Evolutionary conservation across 2,113 vertebrate species (phyloP), one percentile per base, ranked within the genome.

Genomic region (Trematocara stigmaticum): DNA sequence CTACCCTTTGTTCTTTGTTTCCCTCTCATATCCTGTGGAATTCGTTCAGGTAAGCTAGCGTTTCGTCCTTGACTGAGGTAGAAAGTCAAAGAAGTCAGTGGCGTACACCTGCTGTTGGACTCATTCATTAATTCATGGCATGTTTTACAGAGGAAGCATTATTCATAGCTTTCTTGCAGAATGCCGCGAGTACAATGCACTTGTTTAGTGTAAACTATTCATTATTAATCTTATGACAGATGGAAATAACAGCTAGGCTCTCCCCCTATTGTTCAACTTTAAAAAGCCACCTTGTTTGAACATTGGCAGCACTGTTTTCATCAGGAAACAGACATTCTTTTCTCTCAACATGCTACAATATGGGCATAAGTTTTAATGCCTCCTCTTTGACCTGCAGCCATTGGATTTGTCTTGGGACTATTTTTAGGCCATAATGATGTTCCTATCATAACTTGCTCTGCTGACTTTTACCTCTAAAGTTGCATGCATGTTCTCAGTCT

Each of bases 331-430:
- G 12, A 38, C 76, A 45, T 85, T 88, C 90, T 91, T 85, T 66
- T 87, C 87, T 88, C 59, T 94, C 93, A 93, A 49, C 90, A 53
- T 89, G 92, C 20, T 84, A 74, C 81, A 91, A 93, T 94, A 59
- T 9, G 69, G 55, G 52, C 47, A 83, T 90, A 81, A 71, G 84
- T 78, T 49, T 15, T 38, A 29, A 26, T 76, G 71, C 42, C 59
- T 84, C 80, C 23, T 56, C 83, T 10, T 5, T 88, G 84, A 91
- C 84, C 91, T 56, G 38, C 53, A 83, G 82, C 31, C 71, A 35
- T 51, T 81, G 1, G 6, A 11, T 10, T 88, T 38, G 66, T 81
- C 16, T 38, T n/a, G 76, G 51, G 40, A 74, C 76, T 45, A 64
- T 89, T 83, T 59, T 76, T 84, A 80, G 78, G 90, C 69, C 10